Evolutionary conservation across 2,113 vertebrate species (phyloP), one percentile per base, ranked within the genome.

Genomic region (Psephotus haematonotus): DNA sequence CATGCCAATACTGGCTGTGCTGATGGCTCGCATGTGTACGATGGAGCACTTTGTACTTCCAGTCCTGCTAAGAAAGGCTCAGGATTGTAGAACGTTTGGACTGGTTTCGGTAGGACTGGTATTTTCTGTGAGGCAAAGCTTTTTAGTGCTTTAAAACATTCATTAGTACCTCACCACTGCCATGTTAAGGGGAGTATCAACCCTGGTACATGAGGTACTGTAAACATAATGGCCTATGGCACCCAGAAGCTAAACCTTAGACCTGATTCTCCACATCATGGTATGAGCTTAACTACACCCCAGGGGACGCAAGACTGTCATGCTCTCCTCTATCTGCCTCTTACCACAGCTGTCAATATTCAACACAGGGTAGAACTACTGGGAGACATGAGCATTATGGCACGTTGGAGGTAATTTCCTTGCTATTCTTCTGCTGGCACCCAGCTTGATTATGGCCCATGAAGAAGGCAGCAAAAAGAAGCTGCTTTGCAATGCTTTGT

Each of bases 11-110:
- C 31, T 63, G 17, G 52, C 53, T 43, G 44, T 65, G 46, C 53
- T 10, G 39, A 8, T 23, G 28, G 17, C 11, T 96, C 7, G 0
- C 8, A 2, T 13, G 39, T 13, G 19, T n/a, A 17, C 0, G 0
- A 10, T 6, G 24, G 35, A 53, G 44, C 29, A 47, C 25, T 23
- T 14, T 6, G 18, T 23, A n/a, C 55, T 59, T n/a, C 55, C 76
- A 60, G 35, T 12, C 57, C 41, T 39, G 47, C 27, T 27, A 22
- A 78, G 44, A 86, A 70, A 86, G 9, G 29, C 29, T 91, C 5
- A 7, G 29, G 25, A 53, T 29, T 17, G 0, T 4, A 37, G 46
- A 67, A 63, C 1, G 0, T 68, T 90, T 49, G 55, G 25, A 10
- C 37, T 50, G 27, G 10, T 13, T 52, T 75, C 43, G 49, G 37